Base-by-base conservation (phyloP, 2,113 vertebrate genomes). In the Melanotaenia duboulayi region DNA sequence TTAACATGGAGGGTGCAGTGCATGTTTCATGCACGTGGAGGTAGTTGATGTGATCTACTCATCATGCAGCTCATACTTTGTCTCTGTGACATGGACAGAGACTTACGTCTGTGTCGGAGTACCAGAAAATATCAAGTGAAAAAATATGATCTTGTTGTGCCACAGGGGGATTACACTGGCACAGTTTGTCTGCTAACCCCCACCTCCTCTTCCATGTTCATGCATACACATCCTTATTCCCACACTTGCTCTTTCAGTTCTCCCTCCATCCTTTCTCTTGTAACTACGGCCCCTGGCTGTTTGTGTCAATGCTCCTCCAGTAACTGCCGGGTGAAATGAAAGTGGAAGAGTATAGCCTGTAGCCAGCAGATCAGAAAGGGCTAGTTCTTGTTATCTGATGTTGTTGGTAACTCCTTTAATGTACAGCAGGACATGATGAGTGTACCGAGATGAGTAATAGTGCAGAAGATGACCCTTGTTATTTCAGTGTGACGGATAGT, bases 261-360 rank as follows among this genome's bases (percentile, higher is more conserved):
- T 58, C 37, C 20, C 50, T 72, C 55, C 66, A 69, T 70, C 42
- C 24, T 61, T 57, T 49, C 51, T 71, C 67, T 37, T 74, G 22
- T 68, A 67, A 84, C 52, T 63, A 65, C 64, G 4, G 64, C 87
- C 63, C 51, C 64, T 32, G 78, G 81, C 73, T 74, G 74, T 80
- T 80, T 82, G 76, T 78, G 70, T 78, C 67, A 52, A 65, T 46
- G 56, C 40, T 77, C 67, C 70, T 74, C 20, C 72, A 83, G 69
- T 63, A 70, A 42, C 19, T 65, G 75, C 74, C 71, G 40, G 67
- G 22, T 51, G 40, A 64, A 81, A 54, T 28, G 11, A 65, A 67
- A 50, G 48, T 76, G 64, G 64, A 73, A 76, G 56, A 58, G 65
- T 51, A 24, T 28, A 49, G 74, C 79, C 71, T 37, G 42, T 51